Conservation (phyloP, 2,797 vertebrate species). For the Sebastes glaucus region DNA sequence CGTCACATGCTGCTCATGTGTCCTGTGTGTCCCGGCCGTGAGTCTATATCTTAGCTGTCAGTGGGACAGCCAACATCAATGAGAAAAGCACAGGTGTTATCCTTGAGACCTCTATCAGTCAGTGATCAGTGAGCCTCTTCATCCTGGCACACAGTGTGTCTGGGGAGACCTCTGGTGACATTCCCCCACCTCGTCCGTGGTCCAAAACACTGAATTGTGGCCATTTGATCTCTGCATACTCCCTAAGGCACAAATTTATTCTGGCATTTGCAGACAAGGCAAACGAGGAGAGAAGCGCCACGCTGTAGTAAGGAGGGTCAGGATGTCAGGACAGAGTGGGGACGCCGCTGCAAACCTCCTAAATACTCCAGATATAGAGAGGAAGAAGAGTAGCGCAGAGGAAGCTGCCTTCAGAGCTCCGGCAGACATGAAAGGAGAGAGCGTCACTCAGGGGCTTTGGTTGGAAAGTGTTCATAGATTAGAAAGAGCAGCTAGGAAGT, state of each 20-base stretch:
- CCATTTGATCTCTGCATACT: constrained; percentile 61
- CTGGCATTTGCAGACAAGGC: constrained; percentile 60
- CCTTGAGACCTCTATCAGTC: constrained; percentile 41
- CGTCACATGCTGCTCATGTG: too few relatives aligned
- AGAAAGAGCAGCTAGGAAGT: constrained; percentile 3
- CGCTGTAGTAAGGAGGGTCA: constrained; percentile 31
- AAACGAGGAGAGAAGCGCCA: constrained; percentile 1
- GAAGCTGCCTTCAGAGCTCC: constrained; percentile 24
- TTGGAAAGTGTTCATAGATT: constrained; percentile 17
- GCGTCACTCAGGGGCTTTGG: constrained; percentile 3
- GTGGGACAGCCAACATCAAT: constrained; percentile 5
- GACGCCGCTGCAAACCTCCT: constrained; percentile 2
- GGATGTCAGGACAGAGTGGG: constrained; percentile 17
- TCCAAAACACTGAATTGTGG: constrained; percentile 51
- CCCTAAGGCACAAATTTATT: constrained; percentile 45
- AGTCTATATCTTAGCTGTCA: not conserved
- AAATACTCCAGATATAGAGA: constrained; percentile 5
- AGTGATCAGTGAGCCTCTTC: constrained; percentile 36
- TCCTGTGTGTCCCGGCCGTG: too few relatives aligned
- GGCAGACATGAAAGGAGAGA: constrained; percentile 7
- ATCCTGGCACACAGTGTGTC: constrained; percentile 31
- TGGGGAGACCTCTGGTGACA: constrained; percentile 47
- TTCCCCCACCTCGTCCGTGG: constrained; percentile 32
- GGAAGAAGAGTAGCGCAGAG: not conserved
- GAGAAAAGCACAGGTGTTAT: constrained; percentile 34